Evolutionary conservation across 2,797 vertebrate genomes (phyloP).

Genomic region (Catharus ustulatus): DNA sequence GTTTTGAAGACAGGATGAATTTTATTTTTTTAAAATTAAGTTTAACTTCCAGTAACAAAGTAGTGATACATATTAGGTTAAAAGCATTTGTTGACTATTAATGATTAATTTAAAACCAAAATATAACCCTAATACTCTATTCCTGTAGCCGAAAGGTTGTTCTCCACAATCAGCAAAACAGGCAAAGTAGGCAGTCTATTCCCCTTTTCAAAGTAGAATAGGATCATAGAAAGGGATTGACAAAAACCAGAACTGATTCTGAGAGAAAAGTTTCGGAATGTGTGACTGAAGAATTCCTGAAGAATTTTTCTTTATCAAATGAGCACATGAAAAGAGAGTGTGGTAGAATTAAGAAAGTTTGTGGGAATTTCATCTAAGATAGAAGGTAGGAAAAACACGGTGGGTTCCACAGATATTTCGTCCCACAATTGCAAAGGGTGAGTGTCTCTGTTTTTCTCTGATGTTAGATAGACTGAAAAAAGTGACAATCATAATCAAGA

Average conservation of each 20-base stretch:
- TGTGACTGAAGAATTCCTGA: neutral
- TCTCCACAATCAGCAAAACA: neutral
- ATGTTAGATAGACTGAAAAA: neutral
- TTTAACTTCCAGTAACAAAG: neutral
- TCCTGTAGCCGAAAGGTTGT: neutral
- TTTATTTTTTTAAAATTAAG: neutral
- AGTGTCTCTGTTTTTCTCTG: neutral
- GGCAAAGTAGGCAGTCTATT: neutral
- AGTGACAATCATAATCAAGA: neutral
- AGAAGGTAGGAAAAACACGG: neutral
- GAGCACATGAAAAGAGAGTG: neutral
- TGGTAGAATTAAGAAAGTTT: neutral
- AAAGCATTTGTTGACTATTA: neutral
- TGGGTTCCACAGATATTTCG: neutral
- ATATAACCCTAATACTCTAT: neutral
- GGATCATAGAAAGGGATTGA: neutral
- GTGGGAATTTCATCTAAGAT: neutral
- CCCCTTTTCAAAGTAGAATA: neutral
- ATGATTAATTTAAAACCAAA: neutral
- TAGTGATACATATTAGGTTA: neutral
- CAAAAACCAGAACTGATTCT: neutral
- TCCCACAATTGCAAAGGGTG: neutral
- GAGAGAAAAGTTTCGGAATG: neutral
- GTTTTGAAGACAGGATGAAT: neutral
- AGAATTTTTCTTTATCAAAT: neutral